Evolutionary conservation across 2,888 invertebrate species (phyloP).

Genomic region (Drosophila seclusa): DNA sequence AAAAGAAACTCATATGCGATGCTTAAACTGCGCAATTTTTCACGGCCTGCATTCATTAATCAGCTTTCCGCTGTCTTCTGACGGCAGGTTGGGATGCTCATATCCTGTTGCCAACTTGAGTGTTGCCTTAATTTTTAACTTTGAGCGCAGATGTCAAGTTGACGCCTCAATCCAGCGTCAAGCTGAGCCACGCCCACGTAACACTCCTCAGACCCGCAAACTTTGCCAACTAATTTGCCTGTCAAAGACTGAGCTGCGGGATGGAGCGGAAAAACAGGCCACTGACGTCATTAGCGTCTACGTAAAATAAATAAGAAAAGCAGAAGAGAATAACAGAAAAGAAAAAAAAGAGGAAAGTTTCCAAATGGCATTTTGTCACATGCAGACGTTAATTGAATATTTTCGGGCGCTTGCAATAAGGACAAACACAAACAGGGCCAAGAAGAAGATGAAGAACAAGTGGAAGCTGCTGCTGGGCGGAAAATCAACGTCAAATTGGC

Average conservation of each 20-base stretch:
- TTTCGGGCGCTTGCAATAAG: slow-evolving; percentile 61
- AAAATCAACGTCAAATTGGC: slow-evolving; percentile 70
- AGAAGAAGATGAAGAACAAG: slow-evolving; percentile 11
- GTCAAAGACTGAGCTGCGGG: slow-evolving; percentile 24
- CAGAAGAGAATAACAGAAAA: not conserved
- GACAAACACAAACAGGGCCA: slow-evolving; percentile 34
- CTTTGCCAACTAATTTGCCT: slow-evolving; percentile 69
- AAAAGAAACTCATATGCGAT: slow-evolving; percentile 24
- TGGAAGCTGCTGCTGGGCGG: slow-evolving; percentile 6
- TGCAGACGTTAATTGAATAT: slow-evolving; percentile 76
- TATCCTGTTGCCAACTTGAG: slow-evolving; percentile 21
- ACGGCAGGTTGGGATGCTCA: slow-evolving; percentile 49
- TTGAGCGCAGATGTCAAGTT: slow-evolving; percentile 77
- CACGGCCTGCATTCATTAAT: slow-evolving; percentile 61
- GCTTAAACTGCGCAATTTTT: slow-evolving; percentile 20
- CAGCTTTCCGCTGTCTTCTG: slow-evolving; percentile 70
- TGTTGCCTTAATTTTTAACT: slow-evolving; percentile 75
- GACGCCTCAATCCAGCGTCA: slow-evolving; percentile 35
- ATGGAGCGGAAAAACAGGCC: slow-evolving; percentile 27
- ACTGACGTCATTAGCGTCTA: slow-evolving; percentile 75
- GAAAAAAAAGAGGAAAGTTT: slow-evolving; percentile 53
- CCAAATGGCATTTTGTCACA: slow-evolving; percentile 73
- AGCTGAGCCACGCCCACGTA: slow-evolving; percentile 26
- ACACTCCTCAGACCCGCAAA: not conserved
- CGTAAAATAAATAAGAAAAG: slow-evolving; percentile 13